phyloP scores from a whole-genome alignment of 2,888 invertebrate genomes.

The Hermaeophaga mercurialis region DNA sequence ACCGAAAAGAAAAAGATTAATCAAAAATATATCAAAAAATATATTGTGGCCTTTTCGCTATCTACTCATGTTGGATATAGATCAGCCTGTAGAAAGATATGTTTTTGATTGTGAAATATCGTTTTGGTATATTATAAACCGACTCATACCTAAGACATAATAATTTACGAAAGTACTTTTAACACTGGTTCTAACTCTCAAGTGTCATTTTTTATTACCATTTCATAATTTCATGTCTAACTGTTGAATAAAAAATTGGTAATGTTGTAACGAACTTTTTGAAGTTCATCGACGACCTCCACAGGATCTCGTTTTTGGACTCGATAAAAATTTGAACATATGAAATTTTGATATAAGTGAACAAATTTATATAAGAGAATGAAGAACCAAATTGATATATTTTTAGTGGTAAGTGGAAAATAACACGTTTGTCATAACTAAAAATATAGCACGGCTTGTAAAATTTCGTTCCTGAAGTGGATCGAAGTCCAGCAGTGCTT shows the following conservation, averaged over 20 bases:
- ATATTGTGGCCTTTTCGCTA: too few relatives aligned
- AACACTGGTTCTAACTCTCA: too few relatives aligned
- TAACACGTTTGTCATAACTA: slow-evolving; percentile 11
- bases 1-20: too few relatives aligned
- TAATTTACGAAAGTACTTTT: too few relatives aligned
- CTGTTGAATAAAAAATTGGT: neutral
- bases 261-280: slow-evolving; percentile 12
- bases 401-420: slow-evolving; percentile 20
- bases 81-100: too few relatives aligned
- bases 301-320: slow-evolving; percentile 16
- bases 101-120: too few relatives aligned
- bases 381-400: slow-evolving; percentile 27
- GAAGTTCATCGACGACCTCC: slow-evolving; percentile 3
- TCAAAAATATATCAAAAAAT: too few relatives aligned
- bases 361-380: slow-evolving; percentile 18
- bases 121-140: too few relatives aligned
- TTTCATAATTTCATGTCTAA: neutral
- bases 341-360: slow-evolving; percentile 18
- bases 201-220: too few relatives aligned
- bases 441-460: slow-evolving; percentile 39
- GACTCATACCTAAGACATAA: too few relatives aligned
- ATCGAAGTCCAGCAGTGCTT: slow-evolving; percentile 58
- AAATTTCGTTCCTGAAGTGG: slow-evolving; percentile 55
- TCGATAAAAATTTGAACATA: slow-evolving; percentile 16
- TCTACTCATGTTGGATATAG: too few relatives aligned